Evolutionary conservation across 2,113 vertebrate genomes (phyloP), one percentile per base, ranked within the genome.

Genomic region (Paramisgurnus dabryanus): DNA sequence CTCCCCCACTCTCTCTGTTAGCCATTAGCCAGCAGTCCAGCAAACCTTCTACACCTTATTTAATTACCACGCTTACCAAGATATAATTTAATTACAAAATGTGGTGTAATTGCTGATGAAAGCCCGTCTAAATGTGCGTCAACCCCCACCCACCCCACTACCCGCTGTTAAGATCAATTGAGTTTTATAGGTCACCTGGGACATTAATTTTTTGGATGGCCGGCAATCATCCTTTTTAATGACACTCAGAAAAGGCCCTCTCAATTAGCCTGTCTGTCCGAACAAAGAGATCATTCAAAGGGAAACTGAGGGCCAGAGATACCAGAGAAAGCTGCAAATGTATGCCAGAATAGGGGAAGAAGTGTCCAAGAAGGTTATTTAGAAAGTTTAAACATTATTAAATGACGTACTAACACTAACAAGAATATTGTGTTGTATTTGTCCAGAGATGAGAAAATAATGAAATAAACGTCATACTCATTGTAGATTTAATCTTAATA

Each of bases 111-210:
- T 76, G 77, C 84, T 81, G 78, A 74, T 81, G 68, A 79, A 69
- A 72, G 67, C 15, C 63, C n/a, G 63, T 63, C 68, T 76, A 50
- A 61, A 77, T 76, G 78, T 66, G 61, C 47, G 47, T 80, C 45
- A 34, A 34, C 63, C 57, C 17, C 79, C 64, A 41, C 49, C n/a
- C 7, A 4, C 43, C 61, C 47, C 40, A 65, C 69, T 50, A 53
- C 61, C 70, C 69, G 27, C 71, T 67, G 43, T 66, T 55, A 65
- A 75, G 80, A 74, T 78, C 76, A 73, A 49, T 74, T 74, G 65
- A 74, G 64, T 85, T 82, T 85, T 85, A 76, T 82, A 67, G 76
- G 80, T 82, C 83, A 82, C 83, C 83, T 79, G 70, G 76, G 80
- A 79, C 71, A 55, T 60, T 43, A 34, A 72, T 81, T 74, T 71